These are phyloP conservation scores for Drosophila pandora DNA, from an alignment of 1,140 invertebrate species.

Conservation along the genomic window DNA sequence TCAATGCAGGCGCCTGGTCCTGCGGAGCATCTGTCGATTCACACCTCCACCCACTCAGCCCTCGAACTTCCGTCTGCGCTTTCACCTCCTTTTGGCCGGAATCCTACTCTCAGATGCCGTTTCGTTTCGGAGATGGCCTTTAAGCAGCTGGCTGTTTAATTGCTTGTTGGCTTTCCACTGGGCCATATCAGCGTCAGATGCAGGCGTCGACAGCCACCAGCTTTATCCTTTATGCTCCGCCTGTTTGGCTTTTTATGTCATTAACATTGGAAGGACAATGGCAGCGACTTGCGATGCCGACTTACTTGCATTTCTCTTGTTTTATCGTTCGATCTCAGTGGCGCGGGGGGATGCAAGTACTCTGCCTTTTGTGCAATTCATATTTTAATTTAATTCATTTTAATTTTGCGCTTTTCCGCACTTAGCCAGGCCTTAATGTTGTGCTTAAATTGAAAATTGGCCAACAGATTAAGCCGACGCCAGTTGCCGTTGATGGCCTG, in stretches of 20 bases:
- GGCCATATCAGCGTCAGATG: conserved; percentile 47
- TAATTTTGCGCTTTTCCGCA: conserved; percentile 4
- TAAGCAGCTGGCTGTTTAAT: conserved; percentile 44
- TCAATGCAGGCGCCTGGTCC: conserved; percentile 2
- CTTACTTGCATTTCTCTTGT: conserved; percentile 27
- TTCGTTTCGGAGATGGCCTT: conserved; percentile 12
- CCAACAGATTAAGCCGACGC: conserved; percentile 19
- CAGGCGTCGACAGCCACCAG: conserved; percentile 25
- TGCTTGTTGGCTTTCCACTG: conserved; percentile 47
- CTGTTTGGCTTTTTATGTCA: conserved; percentile 40
- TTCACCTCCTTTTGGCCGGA: neutral
- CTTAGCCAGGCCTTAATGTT: conserved; percentile 4
- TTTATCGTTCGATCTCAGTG: conserved; percentile 24
- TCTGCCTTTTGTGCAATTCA: conserved; percentile 29
- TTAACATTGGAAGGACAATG: conserved; percentile 29
- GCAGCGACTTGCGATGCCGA: conserved; percentile 7
- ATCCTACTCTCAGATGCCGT: neutral
- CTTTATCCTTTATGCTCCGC: conserved; percentile 25
- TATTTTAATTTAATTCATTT: conserved; percentile 63
- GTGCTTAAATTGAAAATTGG: conserved; percentile 30
- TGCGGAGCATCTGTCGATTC: conserved; percentile 11
- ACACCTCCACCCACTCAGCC: conserved; percentile 8
- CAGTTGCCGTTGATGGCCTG: conserved; percentile 1
- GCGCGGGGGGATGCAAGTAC: neutral
- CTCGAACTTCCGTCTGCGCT: neutral